A percentile compares a stretch with the other conserved stretches of the same genome.
phyloP scores from a whole-genome alignment of 1,140 invertebrate species.

The Cydia pomonella region DNA sequence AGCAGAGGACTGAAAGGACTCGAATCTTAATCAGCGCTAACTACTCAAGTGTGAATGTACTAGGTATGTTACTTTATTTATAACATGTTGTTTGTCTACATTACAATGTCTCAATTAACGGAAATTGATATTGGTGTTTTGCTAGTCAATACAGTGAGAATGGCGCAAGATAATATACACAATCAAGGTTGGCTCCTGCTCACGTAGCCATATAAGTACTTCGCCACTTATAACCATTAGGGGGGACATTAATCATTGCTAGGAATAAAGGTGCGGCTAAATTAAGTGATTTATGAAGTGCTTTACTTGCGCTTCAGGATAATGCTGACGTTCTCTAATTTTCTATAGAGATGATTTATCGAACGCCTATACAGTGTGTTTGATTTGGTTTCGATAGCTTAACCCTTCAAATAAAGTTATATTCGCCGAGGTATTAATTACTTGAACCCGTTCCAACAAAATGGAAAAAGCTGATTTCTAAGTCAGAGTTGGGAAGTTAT shows the following conservation, averaged over 20 bases:
- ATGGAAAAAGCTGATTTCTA: not conserved
- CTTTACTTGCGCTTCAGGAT: constrained; percentile 37
- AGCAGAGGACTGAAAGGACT: no score
- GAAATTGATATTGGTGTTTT: not conserved
- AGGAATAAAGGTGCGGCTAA: constrained; percentile 38
- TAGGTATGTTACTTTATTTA: no score
- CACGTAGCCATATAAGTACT: constrained; percentile 35
- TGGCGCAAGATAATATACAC: not conserved
- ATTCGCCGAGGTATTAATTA: not conserved
- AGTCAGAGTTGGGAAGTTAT: not conserved
- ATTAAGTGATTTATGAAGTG: constrained; percentile 41
- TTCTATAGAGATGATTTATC: constrained; percentile 38
- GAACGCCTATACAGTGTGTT: constrained; percentile 40
- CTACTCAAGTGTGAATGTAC: no score
- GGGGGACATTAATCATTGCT: constrained; percentile 26
- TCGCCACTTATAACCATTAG: constrained; percentile 37
- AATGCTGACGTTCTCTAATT: constrained; percentile 38
- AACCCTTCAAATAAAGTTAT: not conserved
- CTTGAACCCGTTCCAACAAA: not conserved
- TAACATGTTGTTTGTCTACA: not conserved
- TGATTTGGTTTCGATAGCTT: not conserved
- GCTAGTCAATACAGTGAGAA: not conserved
- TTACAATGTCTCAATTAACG: not conserved
- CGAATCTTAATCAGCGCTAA: no score
- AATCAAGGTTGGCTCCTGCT: constrained; percentile 2